Conservation (phyloP, 2,888 invertebrate species). For the Cantharis flavilabris region DNA sequence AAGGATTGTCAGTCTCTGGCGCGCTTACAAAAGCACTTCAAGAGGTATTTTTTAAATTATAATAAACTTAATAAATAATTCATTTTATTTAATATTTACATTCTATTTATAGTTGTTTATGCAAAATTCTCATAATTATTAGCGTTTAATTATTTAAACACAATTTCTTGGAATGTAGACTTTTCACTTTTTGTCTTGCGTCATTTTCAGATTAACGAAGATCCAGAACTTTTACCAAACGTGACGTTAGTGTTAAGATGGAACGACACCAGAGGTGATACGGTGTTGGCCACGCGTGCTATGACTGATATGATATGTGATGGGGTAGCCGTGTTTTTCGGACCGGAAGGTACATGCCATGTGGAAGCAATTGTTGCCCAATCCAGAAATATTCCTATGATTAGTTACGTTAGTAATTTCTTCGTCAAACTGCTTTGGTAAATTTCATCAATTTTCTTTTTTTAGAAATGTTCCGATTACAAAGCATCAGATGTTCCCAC, state of each 20-base stretch:
- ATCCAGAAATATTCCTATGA: constrained; percentile 93
- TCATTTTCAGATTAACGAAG: constrained; percentile 69
- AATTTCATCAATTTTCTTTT: constrained; percentile 39
- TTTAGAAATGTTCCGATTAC: constrained; percentile 93
- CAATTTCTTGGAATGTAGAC: not conserved
- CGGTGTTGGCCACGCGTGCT: constrained; percentile 78
- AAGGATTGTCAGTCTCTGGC: constrained; percentile 87
- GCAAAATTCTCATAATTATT: not conserved
- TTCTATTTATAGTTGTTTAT: not conserved
- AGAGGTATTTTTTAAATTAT: constrained; percentile 61
- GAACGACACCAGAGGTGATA: constrained; percentile 86
- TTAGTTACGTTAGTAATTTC: constrained; percentile 83
- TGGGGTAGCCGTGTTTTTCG: constrained; percentile 90
- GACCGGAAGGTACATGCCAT: constrained; percentile 91
- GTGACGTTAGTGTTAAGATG: constrained; percentile 74
- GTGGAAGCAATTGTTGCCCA: constrained; percentile 95
- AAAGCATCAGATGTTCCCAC: constrained; percentile 86
- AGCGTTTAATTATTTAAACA: not conserved
- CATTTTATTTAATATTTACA: not conserved
- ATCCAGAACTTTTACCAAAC: constrained; percentile 70
- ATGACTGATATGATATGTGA: constrained; percentile 91
- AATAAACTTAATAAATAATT: not conserved
- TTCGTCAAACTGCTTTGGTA: not conserved
- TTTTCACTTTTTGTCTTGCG: not conserved
- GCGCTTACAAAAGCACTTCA: constrained; percentile 88